Base-by-base conservation (phyloP, 2,113 vertebrate genomes). In the Coregonus clupeaformis region DNA sequence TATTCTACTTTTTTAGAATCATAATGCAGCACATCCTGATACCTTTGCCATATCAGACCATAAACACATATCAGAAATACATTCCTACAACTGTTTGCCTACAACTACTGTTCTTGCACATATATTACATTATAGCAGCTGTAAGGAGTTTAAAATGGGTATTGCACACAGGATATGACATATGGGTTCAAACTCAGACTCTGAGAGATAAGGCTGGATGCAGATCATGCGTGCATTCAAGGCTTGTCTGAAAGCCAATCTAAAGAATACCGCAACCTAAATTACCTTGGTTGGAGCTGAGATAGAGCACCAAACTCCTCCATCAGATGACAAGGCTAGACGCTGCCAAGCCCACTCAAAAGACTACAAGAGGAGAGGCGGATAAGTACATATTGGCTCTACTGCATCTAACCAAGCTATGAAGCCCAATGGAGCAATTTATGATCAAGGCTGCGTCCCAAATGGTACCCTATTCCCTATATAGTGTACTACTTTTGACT, bases 361-460 rank as follows among this genome's bases (percentile, higher is more conserved):
- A 42, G 2, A 42, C 7, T 2, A 9, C 36, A 42, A 42, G 9
- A 42, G 36, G 36, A 42, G 36, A 42, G 36, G 9, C 36, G 2
- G 9, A 42, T 42, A 42, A 42, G 77, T 45, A 16, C 92, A 93
- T 95, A 95, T 95, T 93, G 92, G 36, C 36, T 42, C 36, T 42
- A 42, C 11, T 42, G 36, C 2, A 2, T 92, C 92, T 90, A 92
- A 91, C 69, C 85, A 92, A 88, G 90, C 92, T 92, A 92, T 89
- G 55, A 91, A 95, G 93, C 94, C 49, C 92, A 93, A 94, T 92
- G 93, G 93, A 93, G 91, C 91, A 92, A 92, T 95, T 95, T 93
- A 95, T 94, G 94, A 95, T 94, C 92, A 73, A 52, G 16, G 2
- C 0, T 18, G 16, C 16, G 1, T 52, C 16, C 4, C 49, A 52